Evolutionary conservation across 2,888 invertebrate genomes (phyloP).

Genomic region (Belgica antarctica): DNA sequence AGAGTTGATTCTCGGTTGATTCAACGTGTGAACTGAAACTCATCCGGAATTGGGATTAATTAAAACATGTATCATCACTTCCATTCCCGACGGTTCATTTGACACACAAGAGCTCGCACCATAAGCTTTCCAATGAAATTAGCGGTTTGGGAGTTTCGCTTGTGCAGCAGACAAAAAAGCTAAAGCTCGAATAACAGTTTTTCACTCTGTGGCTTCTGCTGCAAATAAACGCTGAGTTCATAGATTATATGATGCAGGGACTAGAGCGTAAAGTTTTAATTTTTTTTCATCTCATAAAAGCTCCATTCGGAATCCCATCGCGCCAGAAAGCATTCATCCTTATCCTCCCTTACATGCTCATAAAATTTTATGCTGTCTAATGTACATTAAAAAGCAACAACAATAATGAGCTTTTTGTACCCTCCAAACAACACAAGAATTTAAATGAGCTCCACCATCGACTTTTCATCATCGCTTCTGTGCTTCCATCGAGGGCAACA

Average conservation of each 20-base stretch:
- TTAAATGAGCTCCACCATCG: constrained; percentile 14
- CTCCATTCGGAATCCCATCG: neutral
- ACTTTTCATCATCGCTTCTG: neutral
- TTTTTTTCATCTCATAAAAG: neutral
- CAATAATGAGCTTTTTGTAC: constrained; percentile 32
- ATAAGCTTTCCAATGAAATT: no score
- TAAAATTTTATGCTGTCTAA: constrained; percentile 36
- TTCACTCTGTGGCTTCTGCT: neutral
- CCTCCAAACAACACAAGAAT: neutral
- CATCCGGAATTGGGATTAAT: neutral
- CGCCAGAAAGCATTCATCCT: neutral
- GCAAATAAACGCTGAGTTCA: constrained; percentile 14
- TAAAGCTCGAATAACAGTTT: neutral
- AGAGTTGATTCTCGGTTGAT: no score
- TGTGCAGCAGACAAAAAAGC: neutral
- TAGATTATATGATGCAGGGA: neutral
- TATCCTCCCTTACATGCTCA: constrained; percentile 2
- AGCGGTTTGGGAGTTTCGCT: no score
- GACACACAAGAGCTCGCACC: no score
- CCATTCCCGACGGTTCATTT: no score
- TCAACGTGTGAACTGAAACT: no score
- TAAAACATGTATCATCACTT: neutral
- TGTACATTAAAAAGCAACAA: constrained; percentile 13
- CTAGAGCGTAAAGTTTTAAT: neutral
- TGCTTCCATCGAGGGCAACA: neutral